Evolutionary conservation across 1,140 invertebrate genomes (phyloP).

Genomic region (Trichonephila inaurata): DNA sequence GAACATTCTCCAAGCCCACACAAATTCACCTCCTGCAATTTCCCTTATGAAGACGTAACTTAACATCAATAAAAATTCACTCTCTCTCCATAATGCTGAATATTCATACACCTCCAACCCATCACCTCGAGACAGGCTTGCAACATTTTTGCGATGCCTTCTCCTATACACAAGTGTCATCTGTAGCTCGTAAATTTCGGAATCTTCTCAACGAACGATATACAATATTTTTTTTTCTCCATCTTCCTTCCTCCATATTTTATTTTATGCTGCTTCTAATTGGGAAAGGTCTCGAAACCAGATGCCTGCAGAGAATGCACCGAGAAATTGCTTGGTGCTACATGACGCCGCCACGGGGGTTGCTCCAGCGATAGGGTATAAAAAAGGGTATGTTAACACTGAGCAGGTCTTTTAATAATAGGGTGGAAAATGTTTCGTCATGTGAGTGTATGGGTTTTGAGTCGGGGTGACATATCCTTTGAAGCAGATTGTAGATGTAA

Average conservation of each 20-base stretch:
- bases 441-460: too few species aligned
- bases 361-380: not conserved
- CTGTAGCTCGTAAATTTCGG: constrained; percentile 2
- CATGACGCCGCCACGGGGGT: not conserved
- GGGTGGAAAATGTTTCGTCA: too few species aligned
- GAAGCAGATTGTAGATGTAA: too few species aligned
- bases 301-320: not conserved
- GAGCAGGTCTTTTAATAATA: not conserved
- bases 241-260: constrained; percentile 32
- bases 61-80: not conserved
- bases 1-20: not conserved
- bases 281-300: constrained; percentile 5
- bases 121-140: not conserved
- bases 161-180: not conserved
- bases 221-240: not conserved
- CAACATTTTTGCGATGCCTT: not conserved
- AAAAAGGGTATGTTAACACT: not conserved
- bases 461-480: too few species aligned
- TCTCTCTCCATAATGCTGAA: not conserved
- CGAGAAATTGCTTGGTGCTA: not conserved
- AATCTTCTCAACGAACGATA: not conserved
- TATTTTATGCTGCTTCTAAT: constrained; percentile 22
- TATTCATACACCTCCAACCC: not conserved
- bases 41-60: constrained; percentile 8
- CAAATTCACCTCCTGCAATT: not conserved